Conservation (phyloP, 2,113 vertebrate genomes). For the Pachyramphus minor region DNA sequence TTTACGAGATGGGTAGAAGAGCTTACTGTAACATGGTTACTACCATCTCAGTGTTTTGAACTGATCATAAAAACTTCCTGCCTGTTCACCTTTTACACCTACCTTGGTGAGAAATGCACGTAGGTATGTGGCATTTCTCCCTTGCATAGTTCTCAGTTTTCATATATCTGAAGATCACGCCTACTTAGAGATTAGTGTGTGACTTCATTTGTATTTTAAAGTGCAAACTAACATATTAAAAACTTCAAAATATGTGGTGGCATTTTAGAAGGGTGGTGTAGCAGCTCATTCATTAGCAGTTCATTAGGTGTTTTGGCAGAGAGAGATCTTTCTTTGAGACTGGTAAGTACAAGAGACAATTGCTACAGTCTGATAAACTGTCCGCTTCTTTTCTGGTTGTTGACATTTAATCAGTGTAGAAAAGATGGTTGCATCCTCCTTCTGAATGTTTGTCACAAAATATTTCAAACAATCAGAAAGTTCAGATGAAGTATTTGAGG, state of each 20-base stretch:
- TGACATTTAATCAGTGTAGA: neutral
- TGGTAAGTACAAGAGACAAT: neutral
- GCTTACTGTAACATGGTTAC: neutral
- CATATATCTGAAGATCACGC: rapidly evolving
- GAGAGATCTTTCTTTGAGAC: neutral
- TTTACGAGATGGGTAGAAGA: neutral
- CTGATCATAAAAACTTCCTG: neutral
- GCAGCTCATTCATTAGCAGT: neutral
- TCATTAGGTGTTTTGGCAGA: neutral
- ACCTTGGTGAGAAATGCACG: neutral
- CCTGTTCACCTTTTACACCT: neutral
- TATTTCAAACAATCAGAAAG: neutral
- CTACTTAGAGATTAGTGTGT: neutral
- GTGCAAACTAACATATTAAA: neutral
- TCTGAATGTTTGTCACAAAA: neutral
- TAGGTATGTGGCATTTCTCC: neutral
- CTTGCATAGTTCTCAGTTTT: neutral
- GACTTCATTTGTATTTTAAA: neutral
- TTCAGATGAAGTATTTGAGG: neutral
- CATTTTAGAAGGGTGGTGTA: neutral
- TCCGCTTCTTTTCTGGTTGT: neutral
- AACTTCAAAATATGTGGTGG: neutral
- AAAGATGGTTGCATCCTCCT: neutral
- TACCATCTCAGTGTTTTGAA: neutral
- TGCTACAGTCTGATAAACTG: neutral